phyloP scores from a whole-genome alignment of 2,113 vertebrate genomes.

The Platichthys stellatus region DNA sequence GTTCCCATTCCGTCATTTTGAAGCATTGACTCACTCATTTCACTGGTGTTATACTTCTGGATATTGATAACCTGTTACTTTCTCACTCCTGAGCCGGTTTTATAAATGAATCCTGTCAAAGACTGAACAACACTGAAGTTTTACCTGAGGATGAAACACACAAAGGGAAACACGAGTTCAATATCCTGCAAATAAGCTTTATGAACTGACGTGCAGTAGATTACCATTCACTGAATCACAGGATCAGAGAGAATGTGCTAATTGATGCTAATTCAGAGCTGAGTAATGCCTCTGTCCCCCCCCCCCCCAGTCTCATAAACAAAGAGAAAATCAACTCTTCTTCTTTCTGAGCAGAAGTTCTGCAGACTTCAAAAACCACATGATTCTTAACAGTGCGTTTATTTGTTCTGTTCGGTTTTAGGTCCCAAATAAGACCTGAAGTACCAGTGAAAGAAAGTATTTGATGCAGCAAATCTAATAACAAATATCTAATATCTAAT shows the following conservation, averaged over 20 bases:
- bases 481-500: too few relatives aligned
- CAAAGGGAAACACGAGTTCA: neutral
- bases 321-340: neutral
- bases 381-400: neutral
- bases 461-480: too few relatives aligned
- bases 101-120: neutral
- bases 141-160: neutral
- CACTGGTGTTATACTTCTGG: neutral
- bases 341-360: neutral
- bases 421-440: too few relatives aligned
- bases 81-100: neutral
- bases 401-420: too few relatives aligned
- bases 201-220: neutral
- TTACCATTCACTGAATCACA: neutral
- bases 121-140: neutral
- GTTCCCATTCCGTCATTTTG: slow-evolving; percentile 20
- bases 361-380: neutral
- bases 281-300: neutral
- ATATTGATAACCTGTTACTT: neutral
- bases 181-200: neutral
- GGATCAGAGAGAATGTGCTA: neutral
- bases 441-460: too few relatives aligned
- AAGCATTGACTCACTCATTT: neutral
- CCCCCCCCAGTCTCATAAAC: neutral
- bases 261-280: slow-evolving; percentile 7